Evolutionary conservation across 2,888 invertebrate species (phyloP).

Genomic region (Drosophila rubida): DNA sequence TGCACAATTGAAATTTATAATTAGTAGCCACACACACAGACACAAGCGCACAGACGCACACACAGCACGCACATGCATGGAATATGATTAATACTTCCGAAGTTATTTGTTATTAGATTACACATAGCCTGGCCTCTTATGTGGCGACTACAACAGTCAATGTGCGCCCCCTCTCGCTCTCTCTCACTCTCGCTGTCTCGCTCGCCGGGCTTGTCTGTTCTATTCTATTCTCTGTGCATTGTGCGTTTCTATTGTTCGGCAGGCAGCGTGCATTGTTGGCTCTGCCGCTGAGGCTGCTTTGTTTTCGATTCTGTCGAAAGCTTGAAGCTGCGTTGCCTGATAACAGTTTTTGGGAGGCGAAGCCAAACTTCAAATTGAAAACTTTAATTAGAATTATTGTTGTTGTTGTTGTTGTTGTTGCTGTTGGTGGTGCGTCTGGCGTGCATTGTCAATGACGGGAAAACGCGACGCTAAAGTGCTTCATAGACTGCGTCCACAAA

Average conservation of each 20-base stretch:
- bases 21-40: constrained; percentile 61
- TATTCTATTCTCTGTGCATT: constrained; percentile 55
- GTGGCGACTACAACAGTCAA: constrained; percentile 1
- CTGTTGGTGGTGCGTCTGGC: constrained; percentile 43
- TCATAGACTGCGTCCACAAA: constrained; percentile 40
- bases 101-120: constrained; percentile 81
- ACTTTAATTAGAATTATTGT: constrained; percentile 80
- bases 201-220: constrained; percentile 15
- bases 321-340: constrained; percentile 61
- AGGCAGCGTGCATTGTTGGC: constrained; percentile 64
- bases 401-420: constrained; percentile 60
- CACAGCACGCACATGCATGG: constrained; percentile 31
- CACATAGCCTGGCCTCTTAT: constrained; percentile 41
- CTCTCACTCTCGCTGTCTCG: background rate
- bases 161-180: background rate
- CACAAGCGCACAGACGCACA: constrained; percentile 28
- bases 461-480: constrained; percentile 50
- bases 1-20: constrained; percentile 80
- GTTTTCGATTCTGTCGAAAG: constrained; percentile 58
- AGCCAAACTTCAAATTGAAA: constrained; percentile 77
- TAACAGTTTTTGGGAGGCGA: constrained; percentile 58
- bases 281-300: constrained; percentile 19
- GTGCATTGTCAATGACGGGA: constrained; percentile 60
- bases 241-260: constrained; percentile 70
- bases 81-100: constrained; percentile 81